Percentiles rank a stretch among this genome's conserved stretches.
These are phyloP conservation scores for Luperina nickerlii DNA, from an alignment of 2,888 invertebrate genomes.

Conservation along the genomic window DNA sequence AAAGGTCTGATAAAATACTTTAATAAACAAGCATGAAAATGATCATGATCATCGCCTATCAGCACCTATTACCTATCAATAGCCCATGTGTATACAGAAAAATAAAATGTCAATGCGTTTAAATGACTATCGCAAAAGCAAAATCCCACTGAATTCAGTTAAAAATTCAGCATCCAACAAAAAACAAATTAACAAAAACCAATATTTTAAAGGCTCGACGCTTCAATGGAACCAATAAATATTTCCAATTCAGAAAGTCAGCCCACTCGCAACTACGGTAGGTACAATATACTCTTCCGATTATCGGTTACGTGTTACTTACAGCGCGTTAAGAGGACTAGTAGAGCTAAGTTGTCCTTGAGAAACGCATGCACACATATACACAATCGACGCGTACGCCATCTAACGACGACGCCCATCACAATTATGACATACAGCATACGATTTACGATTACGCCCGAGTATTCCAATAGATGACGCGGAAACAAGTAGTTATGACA, in stretches of 20 bases:
- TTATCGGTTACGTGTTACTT: constrained; percentile 77
- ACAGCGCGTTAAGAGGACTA: constrained; percentile 75
- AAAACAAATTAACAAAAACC: constrained; percentile 16
- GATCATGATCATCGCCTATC: background rate
- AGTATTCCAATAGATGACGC: too few species aligned
- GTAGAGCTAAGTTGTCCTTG: too few species aligned
- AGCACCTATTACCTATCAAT: background rate
- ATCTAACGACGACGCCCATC: too few species aligned
- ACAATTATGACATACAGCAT: too few species aligned
- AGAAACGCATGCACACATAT: too few species aligned
- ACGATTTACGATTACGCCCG: too few species aligned
- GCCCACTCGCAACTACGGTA: constrained; percentile 51
- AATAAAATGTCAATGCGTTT: background rate
- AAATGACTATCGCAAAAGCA: background rate
- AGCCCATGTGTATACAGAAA: background rate
- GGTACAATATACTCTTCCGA: constrained; percentile 73
- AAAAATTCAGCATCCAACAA: constrained; percentile 12
- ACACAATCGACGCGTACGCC: too few species aligned
- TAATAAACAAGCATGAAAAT: background rate
- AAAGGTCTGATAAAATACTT: background rate
- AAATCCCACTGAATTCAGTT: constrained; percentile 11
- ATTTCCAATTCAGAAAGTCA: constrained; percentile 63
- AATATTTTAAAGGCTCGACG: constrained; percentile 50
- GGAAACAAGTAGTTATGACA: too few species aligned
- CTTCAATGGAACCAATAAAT: constrained; percentile 57